phyloP scores from a whole-genome alignment of 2,113 vertebrate species.

The Lonchura striata region DNA sequence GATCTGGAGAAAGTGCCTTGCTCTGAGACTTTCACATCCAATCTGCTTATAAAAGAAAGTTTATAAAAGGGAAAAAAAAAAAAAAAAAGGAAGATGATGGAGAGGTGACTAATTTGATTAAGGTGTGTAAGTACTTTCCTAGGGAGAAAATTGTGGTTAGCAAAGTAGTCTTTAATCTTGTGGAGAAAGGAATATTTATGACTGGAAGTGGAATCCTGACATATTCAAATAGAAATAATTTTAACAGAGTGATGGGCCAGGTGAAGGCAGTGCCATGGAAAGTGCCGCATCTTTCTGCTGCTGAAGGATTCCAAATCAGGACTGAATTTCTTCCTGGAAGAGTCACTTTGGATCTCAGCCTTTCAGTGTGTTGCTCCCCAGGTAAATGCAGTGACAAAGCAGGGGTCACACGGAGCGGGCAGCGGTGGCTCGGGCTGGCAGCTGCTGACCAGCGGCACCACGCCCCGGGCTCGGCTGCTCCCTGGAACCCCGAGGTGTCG shows the following conservation, averaged over 20 bases:
- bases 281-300: not conserved
- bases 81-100: not conserved
- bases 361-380: not conserved
- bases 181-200: slow-evolving; percentile 18
- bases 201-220: slow-evolving; percentile 26
- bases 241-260: not conserved
- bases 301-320: not conserved
- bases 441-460: fast-evolving
- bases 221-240: slow-evolving; percentile 49
- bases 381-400: not conserved
- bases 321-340: not conserved
- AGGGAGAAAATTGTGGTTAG: slow-evolving; percentile 25
- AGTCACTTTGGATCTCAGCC: not conserved
- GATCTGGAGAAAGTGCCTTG: not conserved
- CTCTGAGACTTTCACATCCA: not conserved
- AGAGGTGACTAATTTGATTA: slow-evolving; percentile 62
- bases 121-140: slow-evolving; percentile 7
- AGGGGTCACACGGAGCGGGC: not conserved
- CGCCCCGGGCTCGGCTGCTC: fast-evolving
- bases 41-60: not conserved
- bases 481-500: fast-evolving
- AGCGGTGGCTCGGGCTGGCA: not conserved
- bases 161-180: slow-evolving; percentile 40
- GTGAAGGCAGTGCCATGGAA: not conserved
- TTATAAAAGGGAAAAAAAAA: not conserved